phyloP scores from a whole-genome alignment of 2,797 vertebrate genomes.

The Brachyrhaphis roseni region DNA sequence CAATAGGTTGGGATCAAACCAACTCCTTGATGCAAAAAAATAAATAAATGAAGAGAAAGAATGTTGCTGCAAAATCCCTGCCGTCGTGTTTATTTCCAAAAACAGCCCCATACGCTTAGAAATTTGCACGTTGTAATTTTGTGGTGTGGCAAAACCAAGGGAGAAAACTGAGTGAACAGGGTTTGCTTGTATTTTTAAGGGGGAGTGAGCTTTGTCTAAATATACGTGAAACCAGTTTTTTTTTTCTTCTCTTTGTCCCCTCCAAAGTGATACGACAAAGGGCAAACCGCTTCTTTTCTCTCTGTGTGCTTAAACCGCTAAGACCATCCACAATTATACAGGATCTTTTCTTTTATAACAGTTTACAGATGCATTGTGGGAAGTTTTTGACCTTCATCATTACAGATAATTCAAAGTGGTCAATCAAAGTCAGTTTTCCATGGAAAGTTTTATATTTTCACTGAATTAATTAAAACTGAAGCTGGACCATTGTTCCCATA shows the following conservation, averaged over 20 bases:
- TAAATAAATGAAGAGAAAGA: slow-evolving; percentile 9
- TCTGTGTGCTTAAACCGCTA: slow-evolving; percentile 17
- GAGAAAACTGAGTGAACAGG: slow-evolving; percentile 64
- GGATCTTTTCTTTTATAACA: slow-evolving; percentile 7
- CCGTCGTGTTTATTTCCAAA: slow-evolving; percentile 78
- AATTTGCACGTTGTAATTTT: slow-evolving; percentile 84
- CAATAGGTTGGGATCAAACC: slow-evolving; percentile 69
- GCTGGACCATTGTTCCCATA: background rate
- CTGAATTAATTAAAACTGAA: background rate
- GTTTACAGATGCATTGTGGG: slow-evolving; percentile 19
- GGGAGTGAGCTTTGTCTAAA: slow-evolving; percentile 52
- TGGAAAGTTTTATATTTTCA: background rate
- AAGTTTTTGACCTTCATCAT: background rate
- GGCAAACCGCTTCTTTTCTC: slow-evolving; percentile 5
- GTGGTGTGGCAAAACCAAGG: slow-evolving; percentile 79
- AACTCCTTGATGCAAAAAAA: slow-evolving; percentile 45
- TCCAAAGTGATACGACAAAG: slow-evolving; percentile 21
- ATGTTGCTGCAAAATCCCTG: slow-evolving; percentile 40
- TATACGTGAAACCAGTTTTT: slow-evolving; percentile 61
- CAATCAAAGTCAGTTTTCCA: background rate
- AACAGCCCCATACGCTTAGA: slow-evolving; percentile 74
- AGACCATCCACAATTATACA: slow-evolving; percentile 4
- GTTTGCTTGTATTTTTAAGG: slow-evolving; percentile 72
- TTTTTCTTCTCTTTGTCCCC: slow-evolving; percentile 18
- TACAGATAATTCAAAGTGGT: background rate